These are phyloP conservation scores for Lepisosteus oculatus DNA, from an alignment of 2,113 vertebrate genomes.

Conservation along the genomic window DNA sequence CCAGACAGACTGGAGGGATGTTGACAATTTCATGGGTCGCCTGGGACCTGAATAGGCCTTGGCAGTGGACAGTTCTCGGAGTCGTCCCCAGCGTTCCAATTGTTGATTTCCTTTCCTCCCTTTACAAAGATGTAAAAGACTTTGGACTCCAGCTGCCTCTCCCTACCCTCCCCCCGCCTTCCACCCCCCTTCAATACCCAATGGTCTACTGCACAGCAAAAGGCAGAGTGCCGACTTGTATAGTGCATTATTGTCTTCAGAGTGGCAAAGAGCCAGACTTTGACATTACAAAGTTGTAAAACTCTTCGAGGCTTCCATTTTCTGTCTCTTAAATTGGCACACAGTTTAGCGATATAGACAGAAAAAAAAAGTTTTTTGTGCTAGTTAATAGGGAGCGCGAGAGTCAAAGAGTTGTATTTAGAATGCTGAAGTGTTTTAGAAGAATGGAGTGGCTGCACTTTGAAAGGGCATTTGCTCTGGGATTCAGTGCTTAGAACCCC, in stretches of 20 bases:
- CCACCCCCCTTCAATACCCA: constrained; percentile 43
- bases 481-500: too few species aligned
- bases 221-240: constrained; percentile 44
- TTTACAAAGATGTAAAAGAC: constrained; percentile 23
- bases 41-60: constrained; percentile 26
- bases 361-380: too few species aligned
- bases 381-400: too few species aligned
- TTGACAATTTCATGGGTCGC: constrained; percentile 42
- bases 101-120: constrained; percentile 10
- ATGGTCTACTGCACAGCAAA: constrained; percentile 60
- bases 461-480: too few species aligned
- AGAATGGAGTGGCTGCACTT: too few species aligned
- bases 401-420: too few species aligned
- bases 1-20: constrained; percentile 3
- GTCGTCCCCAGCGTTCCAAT: background rate
- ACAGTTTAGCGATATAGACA: too few species aligned
- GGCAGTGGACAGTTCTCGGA: constrained; percentile 22
- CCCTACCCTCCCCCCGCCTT: constrained; percentile 4
- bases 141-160: constrained; percentile 37
- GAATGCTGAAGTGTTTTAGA: too few species aligned
- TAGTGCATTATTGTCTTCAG: constrained; percentile 55
- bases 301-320: constrained; percentile 49
- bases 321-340: constrained; percentile 31
- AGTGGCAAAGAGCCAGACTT: constrained; percentile 56
- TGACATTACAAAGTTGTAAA: constrained; percentile 42